Conservation (phyloP, 2,113 vertebrate species). For the Syngnathoides biaculeatus region DNA sequence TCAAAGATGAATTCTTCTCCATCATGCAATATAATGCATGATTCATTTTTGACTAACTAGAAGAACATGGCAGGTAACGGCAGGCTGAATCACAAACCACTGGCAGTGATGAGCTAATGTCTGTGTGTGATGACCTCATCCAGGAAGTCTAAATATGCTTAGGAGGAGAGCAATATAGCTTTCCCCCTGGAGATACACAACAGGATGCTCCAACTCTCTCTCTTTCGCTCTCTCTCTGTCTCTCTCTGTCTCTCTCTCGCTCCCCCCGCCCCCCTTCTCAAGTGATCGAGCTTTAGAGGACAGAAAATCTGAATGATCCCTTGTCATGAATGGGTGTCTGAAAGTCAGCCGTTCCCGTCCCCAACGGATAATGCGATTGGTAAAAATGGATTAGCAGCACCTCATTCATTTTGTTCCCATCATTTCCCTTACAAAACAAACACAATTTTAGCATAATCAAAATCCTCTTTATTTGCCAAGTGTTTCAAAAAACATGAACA, state of each 20-base stretch:
- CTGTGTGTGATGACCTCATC: constrained; percentile 66
- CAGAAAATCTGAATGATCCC: constrained; percentile 39
- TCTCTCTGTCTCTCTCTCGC: constrained; percentile 4
- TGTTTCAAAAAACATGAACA: no score
- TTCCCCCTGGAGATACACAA: constrained; percentile 50
- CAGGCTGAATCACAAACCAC: constrained; percentile 26
- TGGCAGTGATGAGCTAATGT: constrained; percentile 60
- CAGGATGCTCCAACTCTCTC: constrained; percentile 51
- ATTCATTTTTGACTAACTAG: constrained; percentile 3
- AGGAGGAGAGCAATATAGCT: constrained; percentile 61
- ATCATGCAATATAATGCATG: background rate
- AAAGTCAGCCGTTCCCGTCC: constrained; percentile 9
- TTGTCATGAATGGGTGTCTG: constrained; percentile 20
- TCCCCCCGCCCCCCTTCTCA: background rate
- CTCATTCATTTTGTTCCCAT: no score
- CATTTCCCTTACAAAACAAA: background rate
- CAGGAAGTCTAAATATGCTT: constrained; percentile 71
- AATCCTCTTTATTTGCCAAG: no score
- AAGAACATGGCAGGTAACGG: constrained; percentile 31
- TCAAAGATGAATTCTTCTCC: no score
- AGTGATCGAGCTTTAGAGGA: constrained; percentile 21
- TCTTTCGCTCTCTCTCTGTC: constrained; percentile 3
- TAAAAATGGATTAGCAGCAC: background rate
- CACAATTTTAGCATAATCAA: no score
- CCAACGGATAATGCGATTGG: background rate